phyloP scores from a whole-genome alignment of 2,113 vertebrate genomes.

The Pygoscelis adeliae region DNA sequence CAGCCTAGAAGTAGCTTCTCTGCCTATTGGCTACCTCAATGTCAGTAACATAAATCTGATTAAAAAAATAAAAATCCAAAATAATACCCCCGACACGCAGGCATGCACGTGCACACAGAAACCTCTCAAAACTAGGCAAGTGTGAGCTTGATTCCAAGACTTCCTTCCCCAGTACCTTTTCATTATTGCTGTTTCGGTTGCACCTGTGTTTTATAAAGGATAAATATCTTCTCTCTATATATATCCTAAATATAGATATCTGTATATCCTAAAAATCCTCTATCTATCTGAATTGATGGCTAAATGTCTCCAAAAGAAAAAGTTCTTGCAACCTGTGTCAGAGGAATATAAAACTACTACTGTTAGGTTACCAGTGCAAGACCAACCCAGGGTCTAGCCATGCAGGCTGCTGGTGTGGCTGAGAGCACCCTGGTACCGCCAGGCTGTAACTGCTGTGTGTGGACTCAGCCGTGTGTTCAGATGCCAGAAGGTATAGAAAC shows the following conservation, averaged over 20 bases:
- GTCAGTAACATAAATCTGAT: neutral
- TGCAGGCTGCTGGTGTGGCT: neutral
- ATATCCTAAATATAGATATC: neutral
- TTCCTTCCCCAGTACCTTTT: neutral
- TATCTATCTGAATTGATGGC: neutral
- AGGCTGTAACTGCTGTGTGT: fast-evolving
- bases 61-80: neutral
- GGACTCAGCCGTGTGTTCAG: neutral
- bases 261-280: neutral
- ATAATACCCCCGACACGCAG: no score
- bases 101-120: neutral
- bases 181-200: neutral
- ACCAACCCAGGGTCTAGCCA: neutral
- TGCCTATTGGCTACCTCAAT: neutral
- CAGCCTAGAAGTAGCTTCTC: neutral
- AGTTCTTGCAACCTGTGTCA: fast-evolving
- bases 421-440: no score
- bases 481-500: neutral
- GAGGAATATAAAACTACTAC: neutral
- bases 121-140: neutral
- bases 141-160: neutral
- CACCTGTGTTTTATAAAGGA: neutral
- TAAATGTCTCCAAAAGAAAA: neutral
- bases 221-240: neutral
- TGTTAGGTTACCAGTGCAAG: no score